phyloP scores from a whole-genome alignment of 2,113 vertebrate species.

The Protomyctophum bolini region DNA sequence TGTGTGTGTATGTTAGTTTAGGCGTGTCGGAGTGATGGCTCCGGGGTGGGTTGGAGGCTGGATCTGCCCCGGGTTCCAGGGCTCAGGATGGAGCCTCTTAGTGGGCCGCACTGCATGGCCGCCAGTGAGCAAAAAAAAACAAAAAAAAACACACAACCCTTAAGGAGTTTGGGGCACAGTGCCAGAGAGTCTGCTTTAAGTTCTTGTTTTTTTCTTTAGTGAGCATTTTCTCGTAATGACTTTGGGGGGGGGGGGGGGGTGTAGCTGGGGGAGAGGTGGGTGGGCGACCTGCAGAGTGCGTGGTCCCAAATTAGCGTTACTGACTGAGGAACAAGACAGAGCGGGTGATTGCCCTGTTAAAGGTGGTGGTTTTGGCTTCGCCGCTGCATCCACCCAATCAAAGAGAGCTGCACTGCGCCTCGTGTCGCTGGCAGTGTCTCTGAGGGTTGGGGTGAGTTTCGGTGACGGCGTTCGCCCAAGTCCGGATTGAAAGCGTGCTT shows the following conservation, averaged over 20 bases:
- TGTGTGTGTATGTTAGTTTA: constrained; percentile 6
- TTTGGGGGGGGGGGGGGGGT: constrained; percentile 25
- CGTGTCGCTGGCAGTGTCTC: constrained; percentile 25
- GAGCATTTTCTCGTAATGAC: constrained; percentile 56
- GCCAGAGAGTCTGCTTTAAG: constrained; percentile 52
- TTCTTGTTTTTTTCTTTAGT: constrained; percentile 21
- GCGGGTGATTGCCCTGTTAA: constrained; percentile 36
- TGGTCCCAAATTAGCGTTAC: constrained; percentile 46
- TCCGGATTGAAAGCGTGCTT: constrained; percentile 59
- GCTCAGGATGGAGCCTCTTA: constrained; percentile 13
- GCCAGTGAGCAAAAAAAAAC: constrained; percentile 14
- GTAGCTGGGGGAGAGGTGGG: constrained; percentile 25
- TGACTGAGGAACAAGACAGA: constrained; percentile 44
- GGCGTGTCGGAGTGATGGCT: constrained; percentile 36
- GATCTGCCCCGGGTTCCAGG: constrained; percentile 24
- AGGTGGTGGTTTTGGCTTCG: constrained; percentile 48
- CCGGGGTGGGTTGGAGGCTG: constrained; percentile 29
- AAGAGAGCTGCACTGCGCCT: constrained; percentile 24
- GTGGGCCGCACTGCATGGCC: constrained; percentile 14
- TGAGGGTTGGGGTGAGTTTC: constrained; percentile 12
- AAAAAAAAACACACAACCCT: neutral
- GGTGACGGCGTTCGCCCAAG: constrained; percentile 33
- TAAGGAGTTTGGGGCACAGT: constrained; percentile 5
- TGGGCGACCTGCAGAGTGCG: constrained; percentile 34
- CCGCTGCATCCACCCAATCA: neutral